Evolutionary conservation across 1,140 invertebrate species (phyloP), one percentile per base, ranked within the genome.

Genomic region (Neodiprion pinetum): DNA sequence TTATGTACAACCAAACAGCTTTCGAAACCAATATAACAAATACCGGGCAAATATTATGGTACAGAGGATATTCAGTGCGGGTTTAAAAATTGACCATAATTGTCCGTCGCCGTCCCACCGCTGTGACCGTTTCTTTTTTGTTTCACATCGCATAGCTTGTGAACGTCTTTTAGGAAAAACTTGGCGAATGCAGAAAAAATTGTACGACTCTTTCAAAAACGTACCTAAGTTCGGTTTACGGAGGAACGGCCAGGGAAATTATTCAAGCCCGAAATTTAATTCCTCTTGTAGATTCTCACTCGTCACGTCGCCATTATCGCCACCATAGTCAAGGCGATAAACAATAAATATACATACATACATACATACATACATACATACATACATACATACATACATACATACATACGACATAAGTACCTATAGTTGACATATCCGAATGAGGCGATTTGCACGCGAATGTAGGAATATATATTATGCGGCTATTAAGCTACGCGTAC

Each of bases 341-440:
- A 74, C 67, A 74, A 70, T 70, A 74, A 70, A 70, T 70, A 74
- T 70, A 23, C 47, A 66, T 74, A 40, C 28, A 40, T 40, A 40
- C 28, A 28, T 28, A 28, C 28, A 28, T 28, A 28, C 28, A 40
- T 40, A 40, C 28, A 40, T 40, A 40, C 28, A 40, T 40, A 40
- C 28, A 40, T 40, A 40, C 28, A 40, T 40, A 40, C 28, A 40
- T 40, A 40, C 28, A 40, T 40, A 40, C 28, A 40, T 40, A 40
- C 28, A 40, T 40, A 40, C 28, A 40, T 40, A 40, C 28, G 5
- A 40, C 28, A 73, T 73, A 73, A 73, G 67, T 73, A 40, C 68
- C 68, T 9, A 40, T 40, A n/a, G 68, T 40, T 70, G 68, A 17
- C 68, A 70, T 28, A 12, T 70, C 28, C 28, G 14, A 70, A 70